Conservation (phyloP, 1,140 invertebrate species). For the Metaphire vulgaris region DNA sequence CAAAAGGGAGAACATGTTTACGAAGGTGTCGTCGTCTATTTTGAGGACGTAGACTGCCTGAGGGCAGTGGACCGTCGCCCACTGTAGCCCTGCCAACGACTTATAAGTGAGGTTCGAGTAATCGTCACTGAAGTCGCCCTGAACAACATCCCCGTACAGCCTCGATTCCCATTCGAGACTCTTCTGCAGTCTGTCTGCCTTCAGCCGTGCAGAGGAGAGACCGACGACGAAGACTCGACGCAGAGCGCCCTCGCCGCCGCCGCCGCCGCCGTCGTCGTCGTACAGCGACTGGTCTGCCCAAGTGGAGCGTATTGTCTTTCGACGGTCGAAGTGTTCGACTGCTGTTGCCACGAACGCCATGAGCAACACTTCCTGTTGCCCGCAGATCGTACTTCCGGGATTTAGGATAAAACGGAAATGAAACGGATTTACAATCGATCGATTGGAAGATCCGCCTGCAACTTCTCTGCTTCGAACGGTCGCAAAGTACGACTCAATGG, state of each 20-base stretch:
- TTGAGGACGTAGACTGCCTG: slow-evolving; percentile 70
- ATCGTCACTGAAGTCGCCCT: slow-evolving; percentile 39
- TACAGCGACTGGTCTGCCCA: slow-evolving; percentile 38
- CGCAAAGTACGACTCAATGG: too few relatives aligned
- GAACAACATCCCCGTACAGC: slow-evolving; percentile 39
- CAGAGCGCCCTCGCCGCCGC: slow-evolving; percentile 32
- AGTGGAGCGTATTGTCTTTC: slow-evolving; percentile 44
- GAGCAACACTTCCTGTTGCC: slow-evolving; percentile 27
- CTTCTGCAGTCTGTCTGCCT: slow-evolving; percentile 33
- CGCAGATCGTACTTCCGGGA: slow-evolving; percentile 1
- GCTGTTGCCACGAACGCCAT: slow-evolving; percentile 39
- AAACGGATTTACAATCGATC: slow-evolving; percentile 20
- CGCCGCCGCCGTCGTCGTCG: too few relatives aligned
- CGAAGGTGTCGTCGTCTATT: slow-evolving; percentile 80
- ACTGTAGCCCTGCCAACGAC: slow-evolving; percentile 74
- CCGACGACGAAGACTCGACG: slow-evolving; percentile 64
- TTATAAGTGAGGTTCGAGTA: slow-evolving; percentile 41
- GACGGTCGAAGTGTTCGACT: slow-evolving; percentile 40
- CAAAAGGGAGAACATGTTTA: slow-evolving; percentile 60
- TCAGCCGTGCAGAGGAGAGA: slow-evolving; percentile 37
- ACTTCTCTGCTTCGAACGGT: too few relatives aligned
- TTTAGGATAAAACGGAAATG: slow-evolving; percentile 18
- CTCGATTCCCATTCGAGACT: slow-evolving; percentile 26
- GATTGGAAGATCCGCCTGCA: too few relatives aligned
- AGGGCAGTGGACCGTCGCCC: slow-evolving; percentile 63